Conservation (phyloP, 1,140 invertebrate genomes). For the Argopecten irradians region DNA sequence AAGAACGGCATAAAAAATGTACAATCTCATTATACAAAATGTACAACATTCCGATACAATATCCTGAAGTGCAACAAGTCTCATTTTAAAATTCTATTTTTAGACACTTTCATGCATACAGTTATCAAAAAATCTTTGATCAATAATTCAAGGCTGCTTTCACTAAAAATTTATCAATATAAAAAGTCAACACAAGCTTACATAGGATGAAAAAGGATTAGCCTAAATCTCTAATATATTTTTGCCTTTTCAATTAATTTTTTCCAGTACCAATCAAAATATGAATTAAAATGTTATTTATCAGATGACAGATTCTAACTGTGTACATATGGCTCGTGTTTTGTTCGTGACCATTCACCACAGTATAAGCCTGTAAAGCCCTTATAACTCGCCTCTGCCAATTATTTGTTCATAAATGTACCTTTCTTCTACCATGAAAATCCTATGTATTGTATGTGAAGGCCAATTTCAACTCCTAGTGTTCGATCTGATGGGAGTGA, state of each 20-base stretch:
- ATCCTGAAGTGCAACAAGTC: too few species aligned
- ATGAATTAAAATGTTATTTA: constrained; percentile 24
- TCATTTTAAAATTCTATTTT: neutral
- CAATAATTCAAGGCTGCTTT: neutral
- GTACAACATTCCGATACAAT: neutral
- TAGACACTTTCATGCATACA: neutral
- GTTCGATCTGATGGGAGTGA: neutral
- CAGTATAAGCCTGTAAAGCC: neutral
- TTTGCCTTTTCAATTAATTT: constrained; percentile 11
- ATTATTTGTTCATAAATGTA: neutral
- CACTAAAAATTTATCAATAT: neutral
- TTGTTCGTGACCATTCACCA: neutral
- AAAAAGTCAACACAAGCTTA: constrained; percentile 13
- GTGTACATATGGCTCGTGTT: neutral
- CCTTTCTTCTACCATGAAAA: constrained; percentile 14
- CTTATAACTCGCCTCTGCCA: neutral
- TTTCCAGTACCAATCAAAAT: constrained; percentile 18
- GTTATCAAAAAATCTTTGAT: neutral
- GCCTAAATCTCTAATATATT: neutral
- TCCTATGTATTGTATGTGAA: neutral
- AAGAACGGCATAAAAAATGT: too few species aligned
- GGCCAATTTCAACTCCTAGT: constrained; percentile 20
- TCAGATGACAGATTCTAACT: neutral
- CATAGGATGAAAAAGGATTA: neutral
- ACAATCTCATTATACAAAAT: too few species aligned